Base-by-base conservation (phyloP, 2,888 invertebrate species). In the Stratiomys singularior region DNA sequence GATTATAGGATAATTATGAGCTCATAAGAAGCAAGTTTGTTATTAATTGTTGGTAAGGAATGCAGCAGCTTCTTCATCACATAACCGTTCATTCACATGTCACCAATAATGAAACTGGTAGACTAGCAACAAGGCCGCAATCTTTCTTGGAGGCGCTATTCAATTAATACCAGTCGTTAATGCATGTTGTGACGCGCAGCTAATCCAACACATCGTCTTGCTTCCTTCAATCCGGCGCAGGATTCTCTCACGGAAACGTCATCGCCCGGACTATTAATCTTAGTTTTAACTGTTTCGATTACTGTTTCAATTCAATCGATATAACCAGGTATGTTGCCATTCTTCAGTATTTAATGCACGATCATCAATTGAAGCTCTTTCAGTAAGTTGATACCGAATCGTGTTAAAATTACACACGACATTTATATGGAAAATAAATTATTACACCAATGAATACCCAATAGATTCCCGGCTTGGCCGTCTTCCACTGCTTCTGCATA, bases 341-440 rank as follows among this genome's bases (percentile, higher is more conserved):
- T 47, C 47, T 25, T 28, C 58, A 72, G 18, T 25, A n/a, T 72
- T 72, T 72, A 56, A 72, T 30, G 28, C 37, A 37, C 28, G 58
- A 3, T 56, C 72, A 72, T 72, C 69, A 69, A 47, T 47, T 47
- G 27, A 18, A 47, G 21, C 15, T 72, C 56, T 58, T 58, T 72
- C 72, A 30, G 58, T 37, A 72, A 72, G 27, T 18, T 21, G 72
- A 72, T 72, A n/a, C 72, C 23, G 69, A 69, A 56, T 56, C 72
- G 72, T 58, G 72, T 72, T 72, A 56, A 72, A 72, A 72, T 72
- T 58, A 30, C 72, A 72, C 72, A 72, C 72, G 56, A 72, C 72
- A 72, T 72, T 56, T 44, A 72, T 72, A 58, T 69, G 69, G 47
- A 28, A 58, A 56, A 72, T 72, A 72, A 72, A 72, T 72, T 72